Base-by-base conservation (phyloP, 2,888 invertebrate genomes). In the Drosophila neotestacea region DNA sequence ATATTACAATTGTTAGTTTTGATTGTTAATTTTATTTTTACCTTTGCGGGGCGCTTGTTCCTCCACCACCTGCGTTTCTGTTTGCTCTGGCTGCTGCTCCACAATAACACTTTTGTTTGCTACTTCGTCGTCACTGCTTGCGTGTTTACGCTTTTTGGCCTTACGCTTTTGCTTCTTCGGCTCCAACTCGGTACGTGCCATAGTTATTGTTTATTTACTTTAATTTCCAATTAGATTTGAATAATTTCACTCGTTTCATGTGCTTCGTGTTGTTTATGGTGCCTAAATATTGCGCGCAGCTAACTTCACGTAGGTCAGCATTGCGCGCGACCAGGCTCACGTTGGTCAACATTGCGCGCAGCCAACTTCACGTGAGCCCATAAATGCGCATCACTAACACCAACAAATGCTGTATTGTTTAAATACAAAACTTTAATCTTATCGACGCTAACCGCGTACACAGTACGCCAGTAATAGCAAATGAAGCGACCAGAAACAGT, bases 61-160 rank as follows among this genome's bases (percentile, higher is more conserved):
- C 42, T 22, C 32, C 7, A n/a, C 39, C 28, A 9, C 16, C 22
- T 42, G 28, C 39, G 42, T 30, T 16, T 52, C 54, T 36, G 13
- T 13, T 7, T 60, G 39, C 22, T 68, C 39, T 28, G 63, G 65
- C 22, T 58, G 52, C 11, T 85, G 54, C 9, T 90, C 91, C 10
- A 91, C 70, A 55, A 91, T 90, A 10, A 91, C 41, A 71, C 91
- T 91, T 79, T 91, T 91, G 70, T 62, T 75, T 34, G 91, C 90
- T 58, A 91, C 85, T 55, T 85, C 91, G 41, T 91, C 91, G 42
- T 91, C 91, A 30, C 80, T 76, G 46, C 55, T 44, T 4, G 81
- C 81, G n/a, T 89, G 88, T 27, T 86, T 81, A n/a, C 86, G 78
- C 44, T 86, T 87, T 16, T 81, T 86, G 5, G 56, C 85, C 50